Evolutionary conservation across 2,113 vertebrate species (phyloP).

Genomic region (zebrafish (Danio rerio)): GRCz12tu NC_133177.1:18621001-18621500

Average conservation of each 20-base stretch:
- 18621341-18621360: constrained; percentile 42
- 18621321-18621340: constrained; percentile 31
- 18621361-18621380: constrained; percentile 24
- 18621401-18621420: constrained; percentile 26
- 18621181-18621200: not conserved
- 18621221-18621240: not conserved
- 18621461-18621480: constrained; percentile 14
- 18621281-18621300: constrained; percentile 24
- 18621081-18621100: not conserved
- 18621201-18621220: not conserved
- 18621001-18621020: not conserved
- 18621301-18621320: constrained; percentile 18
- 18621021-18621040: not conserved
- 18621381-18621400: constrained; percentile 37
- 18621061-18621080: not conserved
- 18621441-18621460: constrained; percentile 13
- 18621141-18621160: not conserved
- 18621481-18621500: not conserved
- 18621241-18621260: not conserved
- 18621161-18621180: not conserved
- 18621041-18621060: not conserved
- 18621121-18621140: not conserved
- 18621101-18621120: not conserved
- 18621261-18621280: not conserved
- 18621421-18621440: constrained; percentile 20